Evolutionary conservation across 2,797 vertebrate genomes (phyloP).

Genomic region (Alcedo quadribrachys): DNA sequence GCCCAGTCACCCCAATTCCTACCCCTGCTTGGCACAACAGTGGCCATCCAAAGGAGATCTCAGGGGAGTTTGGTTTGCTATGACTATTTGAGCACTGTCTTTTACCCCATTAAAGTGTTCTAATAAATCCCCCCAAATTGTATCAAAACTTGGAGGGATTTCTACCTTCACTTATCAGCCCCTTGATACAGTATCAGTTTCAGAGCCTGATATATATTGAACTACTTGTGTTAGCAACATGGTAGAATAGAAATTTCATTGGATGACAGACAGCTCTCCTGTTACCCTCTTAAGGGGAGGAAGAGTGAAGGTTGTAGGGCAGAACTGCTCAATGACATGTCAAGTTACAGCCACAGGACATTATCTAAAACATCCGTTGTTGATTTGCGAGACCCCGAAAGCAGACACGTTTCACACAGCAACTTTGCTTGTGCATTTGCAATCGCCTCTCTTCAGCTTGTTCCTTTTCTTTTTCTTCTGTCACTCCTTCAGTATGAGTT

Average conservation of each 20-base stretch:
- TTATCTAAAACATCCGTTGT: not conserved
- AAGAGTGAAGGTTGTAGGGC: not conserved
- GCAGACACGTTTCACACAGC: not conserved
- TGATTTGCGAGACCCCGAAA: not conserved
- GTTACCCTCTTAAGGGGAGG: not conserved
- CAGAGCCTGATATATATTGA: not conserved
- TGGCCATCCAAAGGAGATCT: not conserved
- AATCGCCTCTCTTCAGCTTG: not conserved
- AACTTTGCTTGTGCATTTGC: not conserved
- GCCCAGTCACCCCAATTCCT: not conserved
- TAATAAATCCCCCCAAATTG: not conserved
- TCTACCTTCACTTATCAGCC: not conserved
- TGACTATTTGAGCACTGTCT: not conserved
- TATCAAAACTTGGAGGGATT: not conserved
- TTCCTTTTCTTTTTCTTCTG: not conserved
- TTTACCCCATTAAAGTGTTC: not conserved
- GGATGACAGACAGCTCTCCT: not conserved
- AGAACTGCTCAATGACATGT: not conserved
- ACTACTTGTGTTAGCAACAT: not conserved
- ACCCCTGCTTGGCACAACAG: not conserved
- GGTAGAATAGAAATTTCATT: not conserved
- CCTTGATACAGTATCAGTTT: not conserved
- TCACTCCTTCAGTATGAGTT: not conserved
- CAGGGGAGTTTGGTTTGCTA: not conserved
- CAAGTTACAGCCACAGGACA: not conserved